Percentiles rank a stretch among this genome's conserved stretches.
Evolutionary conservation across 2,888 invertebrate genomes (phyloP).

Genomic region (Apodemia mormo): DNA sequence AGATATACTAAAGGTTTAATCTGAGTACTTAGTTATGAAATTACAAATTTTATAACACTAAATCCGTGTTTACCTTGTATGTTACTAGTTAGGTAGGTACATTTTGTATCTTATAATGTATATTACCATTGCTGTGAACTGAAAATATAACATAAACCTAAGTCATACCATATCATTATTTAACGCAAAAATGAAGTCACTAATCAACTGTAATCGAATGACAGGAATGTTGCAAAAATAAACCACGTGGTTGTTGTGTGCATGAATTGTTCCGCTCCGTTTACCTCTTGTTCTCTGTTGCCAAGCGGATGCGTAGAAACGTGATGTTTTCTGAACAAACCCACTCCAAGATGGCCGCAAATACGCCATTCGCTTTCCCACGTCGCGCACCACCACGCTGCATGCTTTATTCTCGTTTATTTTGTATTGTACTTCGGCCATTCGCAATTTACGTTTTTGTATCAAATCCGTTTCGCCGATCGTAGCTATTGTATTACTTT

Average conservation of each 20-base stretch:
- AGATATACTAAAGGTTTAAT: too few species aligned
- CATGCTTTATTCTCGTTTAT: constrained; percentile 67
- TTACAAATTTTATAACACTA: too few species aligned
- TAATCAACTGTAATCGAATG: constrained; percentile 57
- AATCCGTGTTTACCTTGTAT: too few species aligned
- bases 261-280: constrained; percentile 74
- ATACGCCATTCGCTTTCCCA: constrained; percentile 78
- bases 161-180: constrained; percentile 18
- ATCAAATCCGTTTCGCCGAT: constrained; percentile 43
- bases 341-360: constrained; percentile 73
- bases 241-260: constrained; percentile 63
- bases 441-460: constrained; percentile 59
- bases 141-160: not conserved
- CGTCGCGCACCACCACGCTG: constrained; percentile 66
- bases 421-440: constrained; percentile 60
- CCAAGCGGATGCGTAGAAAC: constrained; percentile 74
- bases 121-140: not conserved
- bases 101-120: not conserved
- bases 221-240: constrained; percentile 70
- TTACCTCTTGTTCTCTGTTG: constrained; percentile 69
- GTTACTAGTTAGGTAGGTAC: not conserved
- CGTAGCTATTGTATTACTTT: constrained; percentile 31
- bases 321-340: constrained; percentile 71
- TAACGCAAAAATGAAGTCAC: constrained; percentile 34
- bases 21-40: too few species aligned